Base-by-base conservation (phyloP, 2,113 vertebrate species). In the Syngnathus scovelli region DNA sequence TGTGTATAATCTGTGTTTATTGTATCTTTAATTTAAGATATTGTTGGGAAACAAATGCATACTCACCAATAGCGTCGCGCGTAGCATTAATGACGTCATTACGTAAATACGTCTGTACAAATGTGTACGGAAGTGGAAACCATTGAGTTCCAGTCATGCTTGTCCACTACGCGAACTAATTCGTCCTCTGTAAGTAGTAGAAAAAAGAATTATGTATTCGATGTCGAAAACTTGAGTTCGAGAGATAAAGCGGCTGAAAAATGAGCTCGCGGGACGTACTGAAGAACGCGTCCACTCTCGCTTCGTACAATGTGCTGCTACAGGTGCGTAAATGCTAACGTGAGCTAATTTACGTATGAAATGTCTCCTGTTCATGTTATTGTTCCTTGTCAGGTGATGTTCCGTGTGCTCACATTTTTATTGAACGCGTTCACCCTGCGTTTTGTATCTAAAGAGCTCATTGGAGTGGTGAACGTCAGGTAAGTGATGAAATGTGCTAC, bases 391-490 rank as follows among this genome's bases (percentile, higher is more conserved):
- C 80, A 99, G 96, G 93, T 96, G 76, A 81, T 94, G 88, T 98
- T 96, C 81, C 93, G 97, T 8, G 69, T 90, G 49, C 88, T 95
- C 72, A 96, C 95, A 33, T 99, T 98, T 79, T 78, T 91, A 49
- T 86, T 98, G 78, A 98, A 98, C 78, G 96, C 95, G 0, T 98
- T 98, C 86, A 94, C 95, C 0, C 89, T 99, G 70, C 94, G 96
- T n/a, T 96, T 93, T 76, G 93, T 98, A 13, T 96, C 95, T 54
- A 93, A 93, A 67, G 95, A 98, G 81, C 89, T 96, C 0, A 78
- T 98, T 61, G 96, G 96, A 0, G 86, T 99, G 11, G 96, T 98
- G 44, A 97, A 93, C 66, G 96, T 99, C 62, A 94, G 97, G 96
- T 98, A 88, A 23, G 11, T 33, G 2, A 33, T 15, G 2, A 55